Evolutionary conservation across 2,797 vertebrate species (phyloP), one percentile per base, ranked within the genome.

Genomic region (Threskiornis aethiopicus): DNA sequence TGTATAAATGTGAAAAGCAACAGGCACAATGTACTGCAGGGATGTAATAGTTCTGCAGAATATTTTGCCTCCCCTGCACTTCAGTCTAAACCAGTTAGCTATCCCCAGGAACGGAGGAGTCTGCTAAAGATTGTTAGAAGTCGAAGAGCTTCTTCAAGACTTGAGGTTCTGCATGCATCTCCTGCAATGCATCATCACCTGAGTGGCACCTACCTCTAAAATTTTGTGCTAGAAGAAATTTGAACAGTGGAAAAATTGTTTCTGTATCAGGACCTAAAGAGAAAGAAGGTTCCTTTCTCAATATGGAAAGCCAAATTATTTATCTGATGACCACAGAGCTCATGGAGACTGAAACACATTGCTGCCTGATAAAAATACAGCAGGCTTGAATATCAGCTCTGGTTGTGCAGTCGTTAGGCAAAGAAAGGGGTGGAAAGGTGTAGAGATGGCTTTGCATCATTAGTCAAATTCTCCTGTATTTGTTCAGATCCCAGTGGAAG

Each of bases 1-100:
- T 71, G 12, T 61, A 13, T 54, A 28, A 61, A 58, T 33, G 13
- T 33, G 52, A 70, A 57, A 93, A 83, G 12, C 14, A 49, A 4
- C 3, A 47, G 24, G 6, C 12, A 70, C 16, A 54, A 33, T 0
- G 4, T 37, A 24, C 11, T 7, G 2, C 1, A 4, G 44, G 29
- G 89, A 73, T 16, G 5, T 66, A 44, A 29, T 2, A n/a, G 18
- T 46, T 86, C 49, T 69, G 49, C 19, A 77, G 52, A 83, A 57
- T 12, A n/a, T 44, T 59, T 72, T 82, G 13, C n/a, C 9, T 82
- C 29, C 19, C 8, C 11, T 73, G 15, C 6, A 16, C 24, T 88
- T 93, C 52, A 47, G 3, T 25, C 28, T 59, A 80, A 87, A 46
- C 5, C 64, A 58, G 44, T 24, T 46, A 69, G n/a, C 14, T 62